Evolutionary conservation across 2,113 vertebrate genomes (phyloP), one percentile per base, ranked within the genome.

Genomic region (Centropus bengalensis): DNA sequence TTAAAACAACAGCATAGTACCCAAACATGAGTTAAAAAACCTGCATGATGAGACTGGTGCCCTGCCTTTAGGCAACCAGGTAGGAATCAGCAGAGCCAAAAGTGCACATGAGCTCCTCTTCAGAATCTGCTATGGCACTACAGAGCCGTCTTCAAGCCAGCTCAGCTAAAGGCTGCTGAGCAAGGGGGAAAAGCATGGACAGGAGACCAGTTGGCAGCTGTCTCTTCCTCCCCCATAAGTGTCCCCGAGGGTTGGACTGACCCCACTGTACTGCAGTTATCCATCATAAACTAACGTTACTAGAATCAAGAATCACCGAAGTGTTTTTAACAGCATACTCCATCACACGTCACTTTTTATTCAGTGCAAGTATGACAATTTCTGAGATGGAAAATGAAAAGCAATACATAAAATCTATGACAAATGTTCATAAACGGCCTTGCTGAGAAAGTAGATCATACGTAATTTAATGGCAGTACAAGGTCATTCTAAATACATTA

Each of bases 341-440:
- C 32, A 75, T 81, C 91, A 44, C 38, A 44, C 95, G 91, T 94
- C 91, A 38, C 47, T 78, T 96, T 52, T 84, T 81, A 86, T 75
- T 95, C 81, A 52, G 89, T 49, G 52, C 23, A 56, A 85, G 56
- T 69, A 52, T 6, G 32, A 55, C 63, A 32, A 82, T 78, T 59
- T 89, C 66, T 64, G 73, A 70, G 70, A 71, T 87, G 62, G 70
- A 67, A 84, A 79, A 64, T 40, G 94, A 91, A 96, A 91, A 95
- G 91, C 89, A 55, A 91, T 82, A 79, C 44, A 67, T 64, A 85
- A 87, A 86, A 71, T 52, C 66, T 52, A 59, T 82, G 78, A 75
- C 28, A 94, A 89, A 96, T 64, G 69, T 89, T 87, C 87, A 75
- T 71, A 89, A 96, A 94, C 82, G 58, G 58, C 78, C 49, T 58